Evolutionary conservation across 1,140 invertebrate genomes (phyloP), one percentile per base, ranked within the genome.

Genomic region (Cydia strobilella): DNA sequence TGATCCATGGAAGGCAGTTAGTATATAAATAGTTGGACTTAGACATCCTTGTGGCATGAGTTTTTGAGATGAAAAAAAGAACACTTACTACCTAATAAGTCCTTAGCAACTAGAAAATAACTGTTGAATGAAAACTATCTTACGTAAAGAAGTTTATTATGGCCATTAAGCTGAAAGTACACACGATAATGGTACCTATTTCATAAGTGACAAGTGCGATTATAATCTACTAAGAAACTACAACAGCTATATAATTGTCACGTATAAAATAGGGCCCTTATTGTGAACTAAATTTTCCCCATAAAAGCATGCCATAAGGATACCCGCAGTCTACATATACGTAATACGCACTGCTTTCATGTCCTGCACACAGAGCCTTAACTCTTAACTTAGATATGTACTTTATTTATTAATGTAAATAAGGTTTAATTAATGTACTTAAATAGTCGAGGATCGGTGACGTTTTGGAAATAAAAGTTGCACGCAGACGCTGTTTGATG

Each of bases 351-450:
- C 84, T 74, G 85, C 84, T 86, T 84, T 75, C 77, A 72, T 63
- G 80, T 82, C 77, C 81, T 76, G 73, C 66, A 83, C 80, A 77
- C 80, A 80, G 80, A 83, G 82, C 82, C 83, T 88, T 87, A 86
- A 87, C 78, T 85, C 77, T 63, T 90, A 91, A 91, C 81, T 89
- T 88, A 87, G 72, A 84, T 84, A 85, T 83, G 86, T 86, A n/a
- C n/a, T n/a, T n/a, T 88, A 87, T 87, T 80, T 84, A 80, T 86
- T 86, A 81, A 79, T 92, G 89, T 90, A 89, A 90, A 92, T 92
- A 90, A 88, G 85, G 85, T 83, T 81, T 88, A 87, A 88, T 85
- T 35, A 84, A 86, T 90, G 90, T 92, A 92, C 90, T 92, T 92
- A 92, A 90, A 83, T 80, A 48, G 80, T 82, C 35, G 79, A 82